Base-by-base conservation (phyloP, 1,140 invertebrate genomes). In the Diploscapter pachys region DNA sequence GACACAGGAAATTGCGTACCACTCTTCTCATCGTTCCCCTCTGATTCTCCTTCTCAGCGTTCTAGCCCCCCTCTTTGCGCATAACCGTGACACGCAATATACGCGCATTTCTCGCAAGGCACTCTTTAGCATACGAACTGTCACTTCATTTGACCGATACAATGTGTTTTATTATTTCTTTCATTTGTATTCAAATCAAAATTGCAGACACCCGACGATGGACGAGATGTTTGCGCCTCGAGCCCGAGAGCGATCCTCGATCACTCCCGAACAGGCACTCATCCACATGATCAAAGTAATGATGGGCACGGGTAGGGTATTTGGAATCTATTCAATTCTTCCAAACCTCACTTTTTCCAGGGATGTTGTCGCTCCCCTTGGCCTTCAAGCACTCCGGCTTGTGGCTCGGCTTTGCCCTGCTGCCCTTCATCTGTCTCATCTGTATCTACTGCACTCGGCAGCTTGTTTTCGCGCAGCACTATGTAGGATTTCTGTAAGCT, bases 211-310 rank as follows among this genome's bases (percentile, higher is more conserved):
- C 53, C 75, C 75, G 9, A 62, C 68, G 68, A 76, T 76, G 74
- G 31, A 48, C 6, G 73, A 74, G 51, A 63, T 78, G 49, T 78
- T 78, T 68, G 75, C 69, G 4, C 63, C 69, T 5, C 56, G 77
- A 13, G 51, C 63, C 0, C 9, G 54, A 53, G 75, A 73, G 56
- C 54, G 59, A 2, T 11, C 55, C 9, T 78, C 75, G 5, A 75
- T 78, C 50, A 78, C 69, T 4, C 64, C 77, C 0, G 77, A 78
- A 57, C 77, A 78, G 65, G 83, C 83, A 13, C 79, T 85, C n/a
- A 73, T 84, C n/a, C 83, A 85, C 66, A 79, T 84, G 84, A 80
- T 85, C 11, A 83, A 83, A 64, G 81, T 80, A 13, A 78, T 84
- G 82, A 75, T 84, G 61, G 82, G 82, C n/a, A 83, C 82, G 31